Base-by-base conservation (phyloP, 2,888 invertebrate species). In the Lucinisca nassula region DNA sequence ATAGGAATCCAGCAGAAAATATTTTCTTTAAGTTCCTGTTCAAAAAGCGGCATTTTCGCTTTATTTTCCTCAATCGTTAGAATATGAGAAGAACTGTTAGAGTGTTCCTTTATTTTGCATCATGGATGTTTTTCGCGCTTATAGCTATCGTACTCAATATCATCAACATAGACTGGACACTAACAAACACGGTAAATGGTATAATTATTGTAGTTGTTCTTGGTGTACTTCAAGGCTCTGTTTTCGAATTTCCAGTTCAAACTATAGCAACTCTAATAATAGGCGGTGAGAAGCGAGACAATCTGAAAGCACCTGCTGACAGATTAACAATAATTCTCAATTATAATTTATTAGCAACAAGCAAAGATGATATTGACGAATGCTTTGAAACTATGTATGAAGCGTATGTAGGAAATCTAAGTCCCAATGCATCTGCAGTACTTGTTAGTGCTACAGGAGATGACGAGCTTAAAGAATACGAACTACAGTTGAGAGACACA, bases 301-400 rank as follows among this genome's bases (percentile, higher is more conserved):
- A 86, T 51, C 84, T 84, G 17, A 84, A 80, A 10, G 91, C 90
- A 3, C 82, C 88, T 24, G 90, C 88, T 55, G 93, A 93, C 24
- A 87, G 93, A 27, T 81, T 94, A 35, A 94, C 92, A 2, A 77
- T 94, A 0, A 87, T 93, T 51, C 82, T 94, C 14, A 94, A 94
- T 79, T 94, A 94, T 83, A 94, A 94, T 79, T 84, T 94, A 10
- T 82, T 94, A 40, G 94, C 94, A 10, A 85, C 92, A 2, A 91
- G 92, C 61, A 91, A 90, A 81, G 94, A 94, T 74, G 94, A 94
- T 82, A 93, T 94, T 38, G 93, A 95, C 55, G 94, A 94, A 81
- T 93, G 94, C 80, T 85, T 94, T 51, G 91, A 93, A 51, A 94
- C 93, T 8, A 95, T 95, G 95, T 95, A 92, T 79, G 88, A 93